These are phyloP conservation scores for Drosophila formosana DNA, from an alignment of 2,888 invertebrate genomes.

Conservation along the genomic window DNA sequence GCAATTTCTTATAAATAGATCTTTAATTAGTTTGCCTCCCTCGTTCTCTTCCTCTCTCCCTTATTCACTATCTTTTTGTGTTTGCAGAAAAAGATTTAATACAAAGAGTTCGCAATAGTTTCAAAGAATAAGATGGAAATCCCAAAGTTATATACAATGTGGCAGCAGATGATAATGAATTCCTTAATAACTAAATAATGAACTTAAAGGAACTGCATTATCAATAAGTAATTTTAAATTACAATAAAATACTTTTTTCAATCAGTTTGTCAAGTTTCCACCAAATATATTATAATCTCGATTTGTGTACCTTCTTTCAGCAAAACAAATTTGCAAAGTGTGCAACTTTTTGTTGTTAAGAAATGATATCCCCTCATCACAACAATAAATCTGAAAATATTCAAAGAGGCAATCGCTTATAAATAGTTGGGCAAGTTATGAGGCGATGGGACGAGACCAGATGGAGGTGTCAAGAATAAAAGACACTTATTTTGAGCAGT, in stretches of 20 bases:
- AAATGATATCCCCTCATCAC: not conserved
- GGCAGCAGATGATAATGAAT: not conserved
- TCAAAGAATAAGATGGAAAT: not conserved
- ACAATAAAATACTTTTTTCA: too few relatives aligned
- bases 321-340: not conserved
- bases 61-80: not conserved
- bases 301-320: too few relatives aligned
- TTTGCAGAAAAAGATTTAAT: not conserved
- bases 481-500: not conserved
- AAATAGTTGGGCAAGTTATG: constrained; percentile 8
- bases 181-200: too few relatives aligned
- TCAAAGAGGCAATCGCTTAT: not conserved
- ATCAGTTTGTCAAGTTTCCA: too few relatives aligned
- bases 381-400: not conserved
- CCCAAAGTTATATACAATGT: not conserved
- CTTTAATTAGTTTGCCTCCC: constrained; percentile 17
- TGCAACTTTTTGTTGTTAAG: not conserved
- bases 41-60: not conserved
- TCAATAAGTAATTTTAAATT: too few relatives aligned
- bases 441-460: not conserved
- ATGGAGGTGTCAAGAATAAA: not conserved
- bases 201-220: too few relatives aligned
- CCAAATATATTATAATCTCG: too few relatives aligned
- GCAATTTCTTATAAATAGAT: constrained; percentile 22
- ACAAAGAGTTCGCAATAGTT: not conserved